A percentile compares a stretch with the other conserved stretches of the same genome.
Evolutionary conservation across 2,888 invertebrate species (phyloP).

Genomic region (Osmoderma eremita): DNA sequence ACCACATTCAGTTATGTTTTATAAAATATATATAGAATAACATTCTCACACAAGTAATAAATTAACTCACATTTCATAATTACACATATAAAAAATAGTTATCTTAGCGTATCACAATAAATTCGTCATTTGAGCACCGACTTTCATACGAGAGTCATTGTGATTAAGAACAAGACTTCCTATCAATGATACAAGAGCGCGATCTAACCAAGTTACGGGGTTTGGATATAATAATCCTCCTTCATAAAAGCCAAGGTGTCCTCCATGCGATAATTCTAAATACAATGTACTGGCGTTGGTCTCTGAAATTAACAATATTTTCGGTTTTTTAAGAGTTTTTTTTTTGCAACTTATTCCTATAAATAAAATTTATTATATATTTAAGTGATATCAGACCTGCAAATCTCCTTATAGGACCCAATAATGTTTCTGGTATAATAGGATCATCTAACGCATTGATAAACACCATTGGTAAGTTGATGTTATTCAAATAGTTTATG

Average conservation of each 20-base stretch:
- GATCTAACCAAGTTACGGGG: constrained; percentile 92
- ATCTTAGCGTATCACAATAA: constrained; percentile 39
- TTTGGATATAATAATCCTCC: constrained; percentile 88
- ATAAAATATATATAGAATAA: constrained; percentile 9
- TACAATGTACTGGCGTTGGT: constrained; percentile 74
- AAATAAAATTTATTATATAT: too few relatives aligned
- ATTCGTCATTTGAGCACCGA: constrained; percentile 40
- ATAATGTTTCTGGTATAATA: constrained; percentile 82
- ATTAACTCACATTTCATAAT: constrained; percentile 3
- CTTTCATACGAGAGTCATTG: constrained; percentile 55
- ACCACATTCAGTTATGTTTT: constrained; percentile 1
- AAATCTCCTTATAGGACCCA: constrained; percentile 77
- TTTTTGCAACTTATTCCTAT: too few relatives aligned
- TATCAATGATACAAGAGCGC: constrained; percentile 83
- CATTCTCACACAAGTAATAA: constrained; percentile 10
- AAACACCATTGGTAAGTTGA: constrained; percentile 88
- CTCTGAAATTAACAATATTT: constrained; percentile 27
- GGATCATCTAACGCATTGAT: constrained; percentile 94
- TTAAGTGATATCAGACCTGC: constrained; percentile 67
- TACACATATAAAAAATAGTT: too few relatives aligned
- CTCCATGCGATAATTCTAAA: constrained; percentile 88
- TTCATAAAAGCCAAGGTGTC: constrained; percentile 95
- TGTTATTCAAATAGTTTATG: constrained; percentile 79
- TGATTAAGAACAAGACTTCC: constrained; percentile 74
- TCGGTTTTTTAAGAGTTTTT: too few relatives aligned